Evolutionary conservation across 2,888 invertebrate genomes (phyloP), one percentile per base, ranked within the genome.

Genomic region (Torymus tubicola): DNA sequence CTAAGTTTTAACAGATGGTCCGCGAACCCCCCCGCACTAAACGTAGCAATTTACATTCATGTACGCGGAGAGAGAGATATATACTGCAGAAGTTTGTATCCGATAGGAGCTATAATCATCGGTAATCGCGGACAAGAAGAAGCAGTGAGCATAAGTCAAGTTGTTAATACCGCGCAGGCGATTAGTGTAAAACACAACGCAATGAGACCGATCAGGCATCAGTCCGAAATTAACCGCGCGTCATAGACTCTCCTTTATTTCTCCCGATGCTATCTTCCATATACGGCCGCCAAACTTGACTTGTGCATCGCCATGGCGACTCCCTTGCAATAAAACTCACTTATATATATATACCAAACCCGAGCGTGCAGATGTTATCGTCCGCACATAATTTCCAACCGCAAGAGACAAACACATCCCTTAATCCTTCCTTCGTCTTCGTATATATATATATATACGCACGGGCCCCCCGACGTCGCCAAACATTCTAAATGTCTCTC

Each of bases 401-500:
- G n/a, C 55, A 31, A 14, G 55, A 11, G 42, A 21, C 42, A 68
- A 21, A 61, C 18, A 24, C 61, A 42, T 64, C 53, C 73, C 42
- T 42, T 60, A 18, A 21, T 21, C 57, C 21, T 2, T 57, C 21
- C 50, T 8, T 61, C 72, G 67, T 21, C 18, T 24, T 16, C 31
- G 63, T 74, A 78, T 31, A 4, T 13, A 21, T 21, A 21, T 50
- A 4, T 3, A 2, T 0, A 8, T n/a, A 70, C 57, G 79, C 53
- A 78, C 69, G 55, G 76, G 74, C 71, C 82, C 73, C 61, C 75
- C 78, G 65, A 61, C 55, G 61, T 78, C 82, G 55, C 21, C 65
- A 81, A 83, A 84, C 85, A 84, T 87, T 86, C 86, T 84, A 87
- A 87, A 86, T 86, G 86, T 87, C 86, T 85, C 82, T 81, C 42